Conservation (phyloP, 2,888 invertebrate genomes). For the Ganaspis brasiliensis region DNA sequence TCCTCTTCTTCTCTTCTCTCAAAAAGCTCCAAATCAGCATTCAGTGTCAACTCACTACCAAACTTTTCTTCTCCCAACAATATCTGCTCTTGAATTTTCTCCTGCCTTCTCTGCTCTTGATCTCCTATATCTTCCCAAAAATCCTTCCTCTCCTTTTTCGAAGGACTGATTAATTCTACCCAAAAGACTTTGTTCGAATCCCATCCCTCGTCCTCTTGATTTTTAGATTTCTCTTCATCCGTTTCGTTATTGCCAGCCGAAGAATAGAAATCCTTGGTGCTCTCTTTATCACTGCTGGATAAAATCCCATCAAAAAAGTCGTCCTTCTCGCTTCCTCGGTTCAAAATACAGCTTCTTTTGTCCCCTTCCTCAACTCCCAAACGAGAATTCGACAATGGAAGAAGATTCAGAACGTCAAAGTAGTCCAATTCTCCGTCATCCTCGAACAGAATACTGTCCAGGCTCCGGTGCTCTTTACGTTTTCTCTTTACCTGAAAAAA, state of each 20-base stretch:
- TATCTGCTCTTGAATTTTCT: not conserved
- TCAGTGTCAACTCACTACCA: no score
- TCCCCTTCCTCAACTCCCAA: conserved; percentile 72
- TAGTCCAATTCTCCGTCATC: conserved; percentile 78
- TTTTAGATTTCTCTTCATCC: conserved; percentile 69
- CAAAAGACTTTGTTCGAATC: conserved; percentile 33
- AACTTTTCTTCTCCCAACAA: conserved; percentile 24
- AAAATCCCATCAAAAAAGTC: not conserved
- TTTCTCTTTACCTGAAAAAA: conserved; percentile 77
- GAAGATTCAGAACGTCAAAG: conserved; percentile 77
- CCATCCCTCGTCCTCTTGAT: conserved; percentile 47
- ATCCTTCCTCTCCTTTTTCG: conserved; percentile 36
- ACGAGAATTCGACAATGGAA: conserved; percentile 77
- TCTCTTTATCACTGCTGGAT: conserved; percentile 35
- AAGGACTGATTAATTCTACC: conserved; percentile 13
- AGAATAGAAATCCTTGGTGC: conserved; percentile 50
- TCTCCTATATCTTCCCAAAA: conserved; percentile 21
- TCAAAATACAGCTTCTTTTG: conserved; percentile 25
- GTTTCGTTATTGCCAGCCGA: conserved; percentile 61
- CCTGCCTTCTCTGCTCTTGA: conserved; percentile 26
- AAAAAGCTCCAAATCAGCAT: not conserved
- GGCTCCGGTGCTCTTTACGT: conserved; percentile 77
- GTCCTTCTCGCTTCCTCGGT: not conserved
- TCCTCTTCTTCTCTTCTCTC: not conserved
- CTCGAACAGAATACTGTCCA: conserved; percentile 78